These are phyloP conservation scores for Caenorhabditis angaria DNA, from an alignment of 2,888 invertebrate genomes.

Conservation along the genomic window DNA sequence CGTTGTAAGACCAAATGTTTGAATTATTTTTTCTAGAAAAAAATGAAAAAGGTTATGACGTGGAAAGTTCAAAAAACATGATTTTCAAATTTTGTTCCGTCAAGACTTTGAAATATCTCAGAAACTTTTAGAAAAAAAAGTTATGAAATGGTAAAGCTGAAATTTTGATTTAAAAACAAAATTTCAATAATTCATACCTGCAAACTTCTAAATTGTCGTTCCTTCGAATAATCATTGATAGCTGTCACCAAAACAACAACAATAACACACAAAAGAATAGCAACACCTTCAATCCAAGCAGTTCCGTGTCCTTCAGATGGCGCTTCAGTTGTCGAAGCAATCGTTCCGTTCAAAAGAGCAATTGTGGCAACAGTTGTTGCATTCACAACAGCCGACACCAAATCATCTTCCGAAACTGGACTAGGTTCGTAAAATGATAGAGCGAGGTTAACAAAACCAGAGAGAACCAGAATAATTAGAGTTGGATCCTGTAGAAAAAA, in stretches of 20 bases:
- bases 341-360: constrained; percentile 13
- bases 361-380: constrained; percentile 19
- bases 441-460: constrained; percentile 68
- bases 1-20: constrained; percentile 9
- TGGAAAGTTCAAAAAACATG: too few relatives aligned
- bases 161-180: not conserved
- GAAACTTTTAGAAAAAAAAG: constrained; percentile 2
- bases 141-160: not conserved
- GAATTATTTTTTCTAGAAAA: constrained; percentile 8
- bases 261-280: constrained; percentile 75
- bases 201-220: constrained; percentile 75
- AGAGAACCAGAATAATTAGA: constrained; percentile 67
- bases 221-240: constrained; percentile 76
- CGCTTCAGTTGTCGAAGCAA: constrained; percentile 25
- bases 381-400: constrained; percentile 28
- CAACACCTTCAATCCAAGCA: constrained; percentile 76
- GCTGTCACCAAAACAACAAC: constrained; percentile 77
- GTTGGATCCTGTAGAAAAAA: constrained; percentile 67
- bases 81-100: too few relatives aligned
- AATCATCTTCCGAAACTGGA: constrained; percentile 26
- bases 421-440: constrained; percentile 70
- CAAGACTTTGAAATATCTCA: too few relatives aligned
- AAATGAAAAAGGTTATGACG: too few relatives aligned
- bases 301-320: constrained; percentile 73
- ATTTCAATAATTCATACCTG: constrained; percentile 26